Evolutionary conservation across 2,113 vertebrate genomes (phyloP), one percentile per base, ranked within the genome.

Genomic region (Hyperopisus bebe): DNA sequence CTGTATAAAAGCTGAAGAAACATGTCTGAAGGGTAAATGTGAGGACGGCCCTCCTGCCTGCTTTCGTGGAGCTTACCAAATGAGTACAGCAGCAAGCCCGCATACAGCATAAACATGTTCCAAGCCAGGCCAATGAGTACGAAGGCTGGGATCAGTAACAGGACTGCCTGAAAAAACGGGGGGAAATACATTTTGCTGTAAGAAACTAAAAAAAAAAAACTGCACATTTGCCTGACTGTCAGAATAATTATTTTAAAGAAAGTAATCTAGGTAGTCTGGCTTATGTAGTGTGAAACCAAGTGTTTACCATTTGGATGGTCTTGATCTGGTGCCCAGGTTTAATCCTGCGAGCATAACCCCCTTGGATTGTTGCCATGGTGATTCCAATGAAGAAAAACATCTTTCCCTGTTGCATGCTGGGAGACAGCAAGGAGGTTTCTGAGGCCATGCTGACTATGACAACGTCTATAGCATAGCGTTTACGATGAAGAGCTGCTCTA

Each of bases 341-440:
- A 93, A 99, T 97, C 92, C 96, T 96, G 21, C 98, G 97, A 92
- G 97, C 96, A 0, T 98, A 99, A 88, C 97, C 95, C 24, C 98
- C 98, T 94, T 99, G 98, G 93, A 99, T 94, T 80, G 95, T 58
- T 70, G 98, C 98, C 98, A 99, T 99, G 92, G 97, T 97, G 91
- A 99, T 95, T 55, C 98, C 98, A 87, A 99, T 98, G 93, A 98
- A 98, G 95, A 99, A 98, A 91, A 98, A 99, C 98, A 99, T 99
- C 96, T 98, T 98, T 27, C 98, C 98, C 92, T 99, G 98, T 92
- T 99, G 96, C 96, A 99, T 97, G 92, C 98, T 99, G 92, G 90
- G 92, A 80, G 50, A 44, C 62, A 87, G 70, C 24, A 83, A 77
- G 21, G 42, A 35, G 87, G 55, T 24, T 24, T 24, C 27, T 42